phyloP scores from a whole-genome alignment of 1,140 invertebrate genomes.

The Drosophila persimilis region DNA sequence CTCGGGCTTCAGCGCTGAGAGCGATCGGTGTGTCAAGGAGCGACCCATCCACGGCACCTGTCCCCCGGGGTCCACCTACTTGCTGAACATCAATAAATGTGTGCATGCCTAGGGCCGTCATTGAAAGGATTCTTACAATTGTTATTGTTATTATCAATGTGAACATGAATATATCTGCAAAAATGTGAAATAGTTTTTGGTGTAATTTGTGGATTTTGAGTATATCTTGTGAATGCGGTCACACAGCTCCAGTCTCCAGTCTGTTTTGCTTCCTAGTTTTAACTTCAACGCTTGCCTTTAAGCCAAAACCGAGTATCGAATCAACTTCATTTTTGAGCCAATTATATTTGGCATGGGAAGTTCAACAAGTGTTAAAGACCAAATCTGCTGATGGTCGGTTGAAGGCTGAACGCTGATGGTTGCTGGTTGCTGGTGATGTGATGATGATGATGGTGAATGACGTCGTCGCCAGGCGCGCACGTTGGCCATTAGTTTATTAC shows the following conservation, averaged over 20 bases:
- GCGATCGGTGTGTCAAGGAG: slow-evolving; percentile 50
- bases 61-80: slow-evolving; percentile 58
- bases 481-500: slow-evolving; percentile 77
- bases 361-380: slow-evolving; percentile 67
- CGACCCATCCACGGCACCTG: slow-evolving; percentile 73
- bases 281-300: slow-evolving; percentile 30
- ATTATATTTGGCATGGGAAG: slow-evolving; percentile 61
- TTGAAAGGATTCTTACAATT: not conserved
- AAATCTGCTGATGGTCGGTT: slow-evolving; percentile 48
- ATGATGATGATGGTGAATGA: slow-evolving; percentile 43
- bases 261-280: slow-evolving; percentile 9
- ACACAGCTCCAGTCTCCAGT: no score
- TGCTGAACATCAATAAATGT: slow-evolving; percentile 68
- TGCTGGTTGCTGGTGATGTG: slow-evolving; percentile 18
- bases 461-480: slow-evolving; percentile 40
- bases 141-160: not conserved
- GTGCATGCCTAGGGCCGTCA: slow-evolving; percentile 44
- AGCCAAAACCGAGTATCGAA: slow-evolving; percentile 14
- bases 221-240: not conserved
- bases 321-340: slow-evolving; percentile 44
- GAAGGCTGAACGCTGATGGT: slow-evolving; percentile 35
- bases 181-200: not conserved
- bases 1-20: slow-evolving; percentile 52
- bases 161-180: not conserved
- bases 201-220: not conserved